Evolutionary conservation across 2,797 vertebrate species (phyloP), one percentile per base, ranked within the genome.

Genomic region (Pipistrellus pipistrellus): DNA sequence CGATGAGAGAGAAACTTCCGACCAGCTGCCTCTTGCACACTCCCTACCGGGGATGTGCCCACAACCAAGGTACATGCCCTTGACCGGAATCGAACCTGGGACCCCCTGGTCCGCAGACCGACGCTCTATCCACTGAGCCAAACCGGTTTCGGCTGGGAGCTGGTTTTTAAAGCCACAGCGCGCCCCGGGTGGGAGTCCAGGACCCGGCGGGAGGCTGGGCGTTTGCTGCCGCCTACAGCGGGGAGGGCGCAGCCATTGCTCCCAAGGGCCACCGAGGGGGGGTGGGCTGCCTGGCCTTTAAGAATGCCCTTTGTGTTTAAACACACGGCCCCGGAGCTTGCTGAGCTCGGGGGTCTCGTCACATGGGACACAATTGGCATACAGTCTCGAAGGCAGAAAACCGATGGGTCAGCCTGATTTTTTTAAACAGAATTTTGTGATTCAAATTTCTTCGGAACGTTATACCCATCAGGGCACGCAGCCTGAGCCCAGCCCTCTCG

Each of bases 391-490:
- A 30, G 55, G 32, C n/a, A 51, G 69, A 35, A 91, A 57, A 41
- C 57, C 0, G 0, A 14, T 18, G 10, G 1, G n/a, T 8, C 64
- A 13, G 21, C 69, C 55, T 18, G 25, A 25, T 5, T 46, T 18
- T 81, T 68, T 48, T 15, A 55, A 23, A 18, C 48, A 35, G 4
- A 8, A 62, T 25, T 66, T 46, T 80, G 32, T n/a, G 35, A 82
- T 32, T 62, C 32, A 38, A 3, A 14, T 72, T 55, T 27, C 23
- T 41, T 77, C 7, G 12, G 76, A 55, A 55, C 44, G 48, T 59
- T 53, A 32, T 27, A 11, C 23, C 0, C 2, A 15, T 55, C 62
- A 82, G 71, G 48, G 30, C 71, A 15, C 10, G 14, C 30, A 11
- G 71, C 46, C 71, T 12, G 38, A 27, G 27, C 66, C 35, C 32